Evolutionary conservation across 2,113 vertebrate genomes (phyloP), one percentile per base, ranked within the genome.

Genomic region (Talpa occidentalis): DNA sequence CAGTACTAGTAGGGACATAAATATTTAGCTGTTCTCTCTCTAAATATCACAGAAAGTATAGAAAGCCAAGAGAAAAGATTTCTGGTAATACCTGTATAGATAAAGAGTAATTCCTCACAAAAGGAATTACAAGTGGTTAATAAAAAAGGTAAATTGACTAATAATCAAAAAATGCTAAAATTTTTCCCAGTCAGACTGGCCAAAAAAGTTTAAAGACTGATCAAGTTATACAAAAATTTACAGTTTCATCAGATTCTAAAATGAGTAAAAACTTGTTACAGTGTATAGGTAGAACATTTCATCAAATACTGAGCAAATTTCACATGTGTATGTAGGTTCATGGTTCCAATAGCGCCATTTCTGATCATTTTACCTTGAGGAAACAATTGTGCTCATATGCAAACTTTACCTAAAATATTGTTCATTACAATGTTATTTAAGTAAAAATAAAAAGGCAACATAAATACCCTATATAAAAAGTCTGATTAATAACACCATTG

Each of bases 1-100:
- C n/a, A 79, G 49, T 74, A 47, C 62, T 73, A 56, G 32, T 32
- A 74, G 32, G 40, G 37, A 49, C 9, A 40, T 44, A 66, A 78
- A 81, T 82, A 79, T 84, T 72, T 62, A 74, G 60, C 15, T 74
- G 62, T 67, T 89, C 21, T 93, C 5, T 84, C 42, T 94, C 54
- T 89, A 52, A 66, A 47, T 4, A 28, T n/a, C 9, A 37, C 42
- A 87, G 28, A 81, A 5, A 10, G 22, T 52, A 17, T 52, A 66
- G 40, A 72, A 91, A 87, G 3, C 44, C 24, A 62, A n/a, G 30
- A 28, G 28, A 87, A 92, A 69, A 40, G 1, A 74, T 90, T 76
- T 87, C 37, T 70, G 70, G n/a, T 56, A 74, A 30, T n/a, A 19
- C n/a, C 17, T 56, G n/a, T 64, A 54, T 76, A 83, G 35, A 69